phyloP scores from a whole-genome alignment of 2,797 vertebrate species.

The Sebastes alutus region DNA sequence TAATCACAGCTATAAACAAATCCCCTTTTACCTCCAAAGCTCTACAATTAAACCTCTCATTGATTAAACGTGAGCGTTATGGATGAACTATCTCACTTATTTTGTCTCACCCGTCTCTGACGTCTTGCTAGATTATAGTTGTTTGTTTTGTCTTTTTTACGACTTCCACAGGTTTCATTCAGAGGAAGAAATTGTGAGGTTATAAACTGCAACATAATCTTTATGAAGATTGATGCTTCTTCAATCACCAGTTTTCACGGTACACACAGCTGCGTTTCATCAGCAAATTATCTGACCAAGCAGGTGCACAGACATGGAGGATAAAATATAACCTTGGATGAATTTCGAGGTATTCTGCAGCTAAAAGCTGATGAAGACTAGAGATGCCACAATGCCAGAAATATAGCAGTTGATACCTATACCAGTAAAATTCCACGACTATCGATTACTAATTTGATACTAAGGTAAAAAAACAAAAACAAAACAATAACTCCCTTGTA shows the following conservation, averaged over 20 bases:
- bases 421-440: neutral
- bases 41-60: neutral
- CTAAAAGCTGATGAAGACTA: neutral
- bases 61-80: neutral
- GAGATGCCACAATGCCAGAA: neutral
- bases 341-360: conserved; percentile 1
- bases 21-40: neutral
- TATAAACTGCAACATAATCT: neutral
- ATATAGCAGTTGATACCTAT: neutral
- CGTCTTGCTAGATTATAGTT: neutral
- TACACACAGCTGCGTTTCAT: neutral
- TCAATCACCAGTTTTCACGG: neutral
- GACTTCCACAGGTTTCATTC: neutral
- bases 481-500: neutral
- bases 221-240: neutral
- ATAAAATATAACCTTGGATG: conserved; percentile 14
- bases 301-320: neutral
- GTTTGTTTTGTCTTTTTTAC: neutral
- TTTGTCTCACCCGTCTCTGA: neutral
- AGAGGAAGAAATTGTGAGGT: neutral
- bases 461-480: neutral
- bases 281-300: neutral
- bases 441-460: neutral
- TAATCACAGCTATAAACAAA: neutral
- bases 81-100: neutral